Evolutionary conservation across 2,888 invertebrate genomes (phyloP).

Genomic region (Cerceris ruficornis): DNA sequence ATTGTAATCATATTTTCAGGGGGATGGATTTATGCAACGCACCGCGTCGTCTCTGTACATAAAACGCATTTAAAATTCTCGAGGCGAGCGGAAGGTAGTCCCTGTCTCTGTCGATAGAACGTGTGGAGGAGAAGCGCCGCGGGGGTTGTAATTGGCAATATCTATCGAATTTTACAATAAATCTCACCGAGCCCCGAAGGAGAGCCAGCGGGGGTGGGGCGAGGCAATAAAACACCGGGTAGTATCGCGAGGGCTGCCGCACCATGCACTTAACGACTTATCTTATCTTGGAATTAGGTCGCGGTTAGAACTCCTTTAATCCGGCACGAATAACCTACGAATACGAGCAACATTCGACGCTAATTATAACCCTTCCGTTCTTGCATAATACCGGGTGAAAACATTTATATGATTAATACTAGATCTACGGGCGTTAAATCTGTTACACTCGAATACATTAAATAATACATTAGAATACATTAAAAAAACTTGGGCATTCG

Average conservation of each 20-base stretch:
- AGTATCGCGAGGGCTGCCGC: constrained; percentile 73
- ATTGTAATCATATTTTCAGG: constrained; percentile 74
- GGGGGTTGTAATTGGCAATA: constrained; percentile 78
- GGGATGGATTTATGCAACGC: constrained; percentile 71
- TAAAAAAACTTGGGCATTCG: no score
- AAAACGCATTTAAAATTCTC: constrained; percentile 72
- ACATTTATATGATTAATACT: neutral
- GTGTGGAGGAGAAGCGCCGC: constrained; percentile 53
- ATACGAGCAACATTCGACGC: constrained; percentile 17
- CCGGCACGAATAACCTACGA: constrained; percentile 39
- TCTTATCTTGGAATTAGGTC: constrained; percentile 79
- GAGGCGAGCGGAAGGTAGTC: constrained; percentile 60
- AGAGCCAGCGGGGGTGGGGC: constrained; percentile 57
- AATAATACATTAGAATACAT: neutral
- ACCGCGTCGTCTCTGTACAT: constrained; percentile 68
- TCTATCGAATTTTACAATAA: constrained; percentile 80
- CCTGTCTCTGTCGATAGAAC: constrained; percentile 53
- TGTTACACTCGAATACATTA: neutral
- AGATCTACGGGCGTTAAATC: no score
- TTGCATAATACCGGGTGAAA: neutral
- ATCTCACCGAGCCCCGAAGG: constrained; percentile 71
- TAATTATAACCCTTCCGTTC: constrained; percentile 32
- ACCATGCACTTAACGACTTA: constrained; percentile 78
- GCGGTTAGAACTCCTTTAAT: constrained; percentile 67
- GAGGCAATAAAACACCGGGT: constrained; percentile 75